phyloP scores from a whole-genome alignment of 2,113 vertebrate genomes.

The Cathartes aura region DNA sequence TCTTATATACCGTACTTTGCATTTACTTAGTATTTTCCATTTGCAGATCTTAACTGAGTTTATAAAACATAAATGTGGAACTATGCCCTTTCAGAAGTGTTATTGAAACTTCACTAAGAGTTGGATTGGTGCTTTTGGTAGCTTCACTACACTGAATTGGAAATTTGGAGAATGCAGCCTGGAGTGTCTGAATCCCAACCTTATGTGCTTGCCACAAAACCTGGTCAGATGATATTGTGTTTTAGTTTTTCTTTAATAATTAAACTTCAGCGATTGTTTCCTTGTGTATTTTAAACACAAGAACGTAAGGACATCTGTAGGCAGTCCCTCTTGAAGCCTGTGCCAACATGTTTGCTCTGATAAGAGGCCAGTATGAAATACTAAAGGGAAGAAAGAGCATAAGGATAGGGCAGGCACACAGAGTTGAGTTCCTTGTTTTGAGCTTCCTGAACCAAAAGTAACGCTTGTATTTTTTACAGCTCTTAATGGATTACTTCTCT shows the following conservation, averaged over 20 bases:
- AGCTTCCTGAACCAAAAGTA: background rate
- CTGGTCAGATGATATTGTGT: background rate
- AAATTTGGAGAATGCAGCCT: background rate
- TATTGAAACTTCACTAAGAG: background rate
- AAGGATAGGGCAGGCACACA: background rate
- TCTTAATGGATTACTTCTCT: background rate
- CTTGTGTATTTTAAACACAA: background rate
- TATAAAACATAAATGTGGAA: background rate
- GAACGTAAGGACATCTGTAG: accelerated
- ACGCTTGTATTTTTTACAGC: background rate
- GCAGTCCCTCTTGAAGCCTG: background rate
- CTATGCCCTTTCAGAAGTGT: background rate
- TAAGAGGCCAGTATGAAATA: background rate
- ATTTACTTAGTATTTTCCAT: background rate
- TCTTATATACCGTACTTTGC: background rate
- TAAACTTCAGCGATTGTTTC: background rate
- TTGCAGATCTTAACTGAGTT: background rate
- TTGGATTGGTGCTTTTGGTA: background rate
- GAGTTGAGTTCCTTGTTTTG: background rate
- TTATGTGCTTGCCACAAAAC: background rate
- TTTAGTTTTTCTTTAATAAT: background rate
- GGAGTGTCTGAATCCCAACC: background rate
- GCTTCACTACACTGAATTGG: background rate
- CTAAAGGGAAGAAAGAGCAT: background rate
- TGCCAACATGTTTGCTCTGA: background rate